Evolutionary conservation across 2,797 vertebrate species (phyloP).

Genomic region (Cyprinodon diabolis): DNA sequence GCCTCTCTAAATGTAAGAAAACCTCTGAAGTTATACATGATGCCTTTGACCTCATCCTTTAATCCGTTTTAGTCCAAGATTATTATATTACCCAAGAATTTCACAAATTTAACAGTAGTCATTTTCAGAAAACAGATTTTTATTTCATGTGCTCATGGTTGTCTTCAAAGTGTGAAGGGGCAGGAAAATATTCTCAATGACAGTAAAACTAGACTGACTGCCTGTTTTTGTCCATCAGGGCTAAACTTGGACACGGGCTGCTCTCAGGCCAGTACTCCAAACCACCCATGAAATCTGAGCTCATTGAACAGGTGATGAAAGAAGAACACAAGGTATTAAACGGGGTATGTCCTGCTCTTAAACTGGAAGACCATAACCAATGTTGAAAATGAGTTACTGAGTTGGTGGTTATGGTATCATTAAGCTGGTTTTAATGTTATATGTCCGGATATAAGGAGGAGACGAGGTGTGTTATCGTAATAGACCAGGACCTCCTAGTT

Average conservation of each 20-base stretch:
- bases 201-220: neutral
- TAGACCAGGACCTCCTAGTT: conserved; percentile 14
- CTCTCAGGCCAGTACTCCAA: conserved; percentile 97
- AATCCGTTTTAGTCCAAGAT: neutral
- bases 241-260: conserved; percentile 95
- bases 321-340: conserved; percentile 98
- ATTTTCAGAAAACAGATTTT: neutral
- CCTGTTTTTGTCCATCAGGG: conserved; percentile 80
- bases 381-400: conserved; percentile 28
- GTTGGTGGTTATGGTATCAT: conserved; percentile 2
- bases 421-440: neutral
- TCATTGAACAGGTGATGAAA: conserved; percentile 99
- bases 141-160: neutral
- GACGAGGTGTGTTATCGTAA: conserved; percentile 42
- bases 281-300: conserved; percentile 96
- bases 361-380: conserved; percentile 55
- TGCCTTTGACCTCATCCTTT: neutral
- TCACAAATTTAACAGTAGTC: neutral
- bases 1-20: neutral
- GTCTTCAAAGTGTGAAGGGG: neutral
- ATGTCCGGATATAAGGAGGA: conserved; percentile 19
- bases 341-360: conserved; percentile 73
- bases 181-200: neutral
- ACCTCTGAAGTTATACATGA: neutral
- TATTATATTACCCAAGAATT: neutral